Evolutionary conservation across 2,113 vertebrate species (phyloP).

Genomic region (Calyptomena viridis): DNA sequence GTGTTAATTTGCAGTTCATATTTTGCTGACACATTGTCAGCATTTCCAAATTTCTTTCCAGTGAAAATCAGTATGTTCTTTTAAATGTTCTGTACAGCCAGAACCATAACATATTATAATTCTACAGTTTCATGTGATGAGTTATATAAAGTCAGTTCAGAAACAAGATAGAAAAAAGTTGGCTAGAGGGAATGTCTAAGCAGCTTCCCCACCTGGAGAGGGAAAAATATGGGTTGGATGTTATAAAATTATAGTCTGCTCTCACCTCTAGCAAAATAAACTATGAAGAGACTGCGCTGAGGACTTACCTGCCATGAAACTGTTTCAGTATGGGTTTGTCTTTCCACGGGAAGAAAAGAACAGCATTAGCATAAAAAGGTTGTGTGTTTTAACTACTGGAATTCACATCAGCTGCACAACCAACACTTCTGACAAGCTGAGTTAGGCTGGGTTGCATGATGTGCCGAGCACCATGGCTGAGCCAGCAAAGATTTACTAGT

Average conservation of each 20-base stretch:
- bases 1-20: neutral
- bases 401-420: neutral
- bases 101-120: neutral
- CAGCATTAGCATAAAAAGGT: neutral
- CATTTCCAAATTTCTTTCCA: neutral
- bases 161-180: neutral
- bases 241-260: neutral
- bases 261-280: neutral
- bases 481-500: neutral
- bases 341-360: neutral
- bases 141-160: neutral
- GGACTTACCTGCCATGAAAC: neutral
- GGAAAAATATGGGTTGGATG: neutral
- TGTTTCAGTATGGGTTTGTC: neutral
- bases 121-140: neutral
- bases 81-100: neutral
- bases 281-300: neutral
- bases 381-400: neutral
- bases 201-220: neutral
- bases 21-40: neutral
- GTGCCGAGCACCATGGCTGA: neutral
- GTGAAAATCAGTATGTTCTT: neutral
- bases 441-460: neutral
- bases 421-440: neutral
- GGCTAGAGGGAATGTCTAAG: neutral